phyloP scores from a whole-genome alignment of 2,888 invertebrate species.

The Sacculina carcini region DNA sequence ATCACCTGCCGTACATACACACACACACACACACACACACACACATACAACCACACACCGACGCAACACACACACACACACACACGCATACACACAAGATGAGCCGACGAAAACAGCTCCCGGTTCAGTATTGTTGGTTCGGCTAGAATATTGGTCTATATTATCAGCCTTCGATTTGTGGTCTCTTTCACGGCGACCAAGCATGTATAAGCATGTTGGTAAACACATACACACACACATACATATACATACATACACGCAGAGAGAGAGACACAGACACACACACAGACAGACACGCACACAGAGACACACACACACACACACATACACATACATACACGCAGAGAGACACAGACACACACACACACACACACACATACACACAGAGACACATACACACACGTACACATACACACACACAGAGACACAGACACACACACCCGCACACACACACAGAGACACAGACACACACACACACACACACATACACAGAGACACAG shows the following conservation, averaged over 20 bases:
- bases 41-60: neutral
- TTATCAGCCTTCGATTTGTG: neutral
- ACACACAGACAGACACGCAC: neutral
- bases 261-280: neutral
- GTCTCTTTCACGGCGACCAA: neutral
- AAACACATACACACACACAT: neutral
- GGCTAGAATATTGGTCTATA: neutral
- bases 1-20: slow-evolving; percentile 18
- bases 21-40: neutral
- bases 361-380: neutral
- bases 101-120: neutral
- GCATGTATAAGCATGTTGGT: neutral
- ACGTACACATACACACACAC: neutral
- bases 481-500: slow-evolving; percentile 4
- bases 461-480: neutral
- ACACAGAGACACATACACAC: neutral
- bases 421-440: neutral
- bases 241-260: neutral
- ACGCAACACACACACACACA: neutral
- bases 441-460: neutral
- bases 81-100: neutral
- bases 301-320: neutral
- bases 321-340: neutral
- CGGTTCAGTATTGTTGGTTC: neutral
- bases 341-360: neutral